Evolutionary conservation across 1,140 invertebrate species (phyloP), one percentile per base, ranked within the genome.

Genomic region (Dendroctonus valens): DNA sequence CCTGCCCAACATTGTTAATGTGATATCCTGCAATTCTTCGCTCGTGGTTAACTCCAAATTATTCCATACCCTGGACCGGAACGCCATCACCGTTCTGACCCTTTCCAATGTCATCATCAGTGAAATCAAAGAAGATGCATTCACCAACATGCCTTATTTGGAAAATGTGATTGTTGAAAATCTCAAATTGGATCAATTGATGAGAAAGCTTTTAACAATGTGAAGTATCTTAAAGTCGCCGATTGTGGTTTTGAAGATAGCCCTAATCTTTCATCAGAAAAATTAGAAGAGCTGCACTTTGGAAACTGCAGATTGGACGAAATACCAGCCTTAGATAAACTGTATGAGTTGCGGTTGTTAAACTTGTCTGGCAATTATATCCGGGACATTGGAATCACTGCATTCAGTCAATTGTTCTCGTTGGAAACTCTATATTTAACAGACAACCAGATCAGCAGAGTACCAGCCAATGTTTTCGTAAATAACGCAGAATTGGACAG

Each of bases 301-400:
- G 69, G 72, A n/a, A 70, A 70, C 48, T 73, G 73, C 52, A 59
- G 67, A n/a, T 57, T 78, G 41, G 69, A 69, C n/a, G 54, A 67
- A 41, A 70, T 77, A 9, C 69, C 68, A 7, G 64, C 58, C 0
- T 66, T 78, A 48, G 64, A 69, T 46, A 57, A 72, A 7, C 39
- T 76, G n/a, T 63, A 68, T 11, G 52, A 59, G 7, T 53, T 78
- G 26, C 69, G 46, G 0, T 70, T 72, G 42, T 41, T 78, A 7
- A 75, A 74, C 55, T 64, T 78, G 8, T 65, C 69, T 37, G 69
- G 73, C 7, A 78, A 78, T 60, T 62, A 64, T 26, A 76, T 78
- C 42, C 65, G 62, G 50, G 37, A 70, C 9, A 64, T 78, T 15
- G 67, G 73, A 26, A 58, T 69, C 15, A 64, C 65, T n/a, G 68